Evolutionary conservation across 1,140 invertebrate genomes (phyloP), one percentile per base, ranked within the genome.

Genomic region (Physella acuta): DNA sequence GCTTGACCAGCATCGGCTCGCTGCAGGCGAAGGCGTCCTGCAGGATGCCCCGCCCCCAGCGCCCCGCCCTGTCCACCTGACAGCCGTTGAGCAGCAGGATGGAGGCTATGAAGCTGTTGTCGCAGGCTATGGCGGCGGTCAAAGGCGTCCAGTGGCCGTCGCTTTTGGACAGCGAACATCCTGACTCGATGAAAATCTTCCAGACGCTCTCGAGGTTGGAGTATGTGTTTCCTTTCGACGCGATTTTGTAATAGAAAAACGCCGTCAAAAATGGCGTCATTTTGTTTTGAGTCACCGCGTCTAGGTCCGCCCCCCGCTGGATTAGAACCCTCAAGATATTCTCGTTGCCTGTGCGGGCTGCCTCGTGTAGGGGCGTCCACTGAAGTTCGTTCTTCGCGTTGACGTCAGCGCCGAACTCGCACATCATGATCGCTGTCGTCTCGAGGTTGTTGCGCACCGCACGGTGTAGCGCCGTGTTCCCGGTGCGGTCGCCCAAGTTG

Each of bases 311-410:
- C 3, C 76, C 75, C 20, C 69, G 69, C 39, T 74, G 65, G 14
- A 82, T 65, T 3, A 82, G 72, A 63, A 70, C 73, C 16, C 69
- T 62, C 16, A 79, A 68, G 11, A 82, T 71, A 51, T 74, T 73
- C 51, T 80, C 78, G 67, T 80, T 80, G n/a, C 78, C 81, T 8
- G 74, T 75, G 37, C 81, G 66, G 36, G 76, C 72, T 1, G 79
- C 79, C 69, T 82, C 79, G 70, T 81, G 79, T 44, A 82, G 49
- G 16, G 81, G 78, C 14, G 79, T 78, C 77, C 78, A 81, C n/a
- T 71, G 70, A 34, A 72, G 74, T 39, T 73, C 68, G 51, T 78
- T 81, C 52, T 58, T 59, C 11, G 74, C 72, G n/a, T 77, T 75
- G 0, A 82, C 75, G 14, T 75, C 62, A 8, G 77, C 79, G 2